Conservation (phyloP, 64 coral and sea anemone genomes). For the Porites lutea region DNA sequence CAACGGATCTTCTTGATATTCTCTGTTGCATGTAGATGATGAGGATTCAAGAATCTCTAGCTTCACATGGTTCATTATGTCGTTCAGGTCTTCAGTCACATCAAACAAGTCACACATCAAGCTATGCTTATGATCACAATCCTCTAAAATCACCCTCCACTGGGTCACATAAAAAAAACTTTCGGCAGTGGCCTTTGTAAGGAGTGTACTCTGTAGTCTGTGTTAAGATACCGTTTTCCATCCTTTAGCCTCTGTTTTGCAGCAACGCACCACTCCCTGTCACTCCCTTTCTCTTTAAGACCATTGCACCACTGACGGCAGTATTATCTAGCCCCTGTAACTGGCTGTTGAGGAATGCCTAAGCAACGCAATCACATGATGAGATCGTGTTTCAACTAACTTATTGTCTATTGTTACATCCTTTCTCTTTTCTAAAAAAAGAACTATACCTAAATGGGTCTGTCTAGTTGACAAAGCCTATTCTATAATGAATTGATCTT, state of each 20-base stretch:
- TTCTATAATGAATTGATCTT: constrained; percentile 10
- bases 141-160: not conserved
- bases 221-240: constrained; percentile 55
- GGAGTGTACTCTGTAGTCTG: constrained; percentile 53
- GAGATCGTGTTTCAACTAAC: not conserved
- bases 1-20: not conserved
- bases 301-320: constrained; percentile 39
- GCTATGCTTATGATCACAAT: not conserved
- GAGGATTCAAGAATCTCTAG: not conserved
- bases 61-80: not conserved
- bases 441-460: not conserved
- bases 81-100: not conserved
- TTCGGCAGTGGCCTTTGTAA: constrained; percentile 57
- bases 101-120: not conserved
- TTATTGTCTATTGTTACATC: not conserved
- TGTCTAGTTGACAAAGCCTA: not conserved
- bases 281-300: constrained; percentile 8
- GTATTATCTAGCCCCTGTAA: constrained; percentile 50
- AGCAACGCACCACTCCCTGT: constrained; percentile 2
- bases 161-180: constrained; percentile 58
- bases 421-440: constrained; percentile 12
- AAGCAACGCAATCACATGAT: not conserved
- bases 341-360: not conserved
- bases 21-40: not conserved
- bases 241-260: constrained; percentile 2